Evolutionary conservation across 1,140 invertebrate species (phyloP).

Genomic region (Acromyrmex echinatior): DNA sequence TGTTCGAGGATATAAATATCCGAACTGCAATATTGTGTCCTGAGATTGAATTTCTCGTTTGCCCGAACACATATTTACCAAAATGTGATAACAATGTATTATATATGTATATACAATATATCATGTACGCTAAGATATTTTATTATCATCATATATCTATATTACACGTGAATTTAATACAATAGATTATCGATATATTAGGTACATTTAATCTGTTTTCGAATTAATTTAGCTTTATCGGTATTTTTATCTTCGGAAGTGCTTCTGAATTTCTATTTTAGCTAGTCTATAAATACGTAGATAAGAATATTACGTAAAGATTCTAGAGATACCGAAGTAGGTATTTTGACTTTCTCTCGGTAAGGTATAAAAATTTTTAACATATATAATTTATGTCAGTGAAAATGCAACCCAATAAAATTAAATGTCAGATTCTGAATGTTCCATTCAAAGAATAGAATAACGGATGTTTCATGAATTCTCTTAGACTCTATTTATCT

Average conservation of each 20-base stretch:
- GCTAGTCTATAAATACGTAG: conserved; percentile 12
- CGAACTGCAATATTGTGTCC: conserved; percentile 8
- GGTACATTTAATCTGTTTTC: conserved; percentile 43
- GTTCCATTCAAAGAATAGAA: not conserved
- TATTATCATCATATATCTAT: conserved; percentile 31
- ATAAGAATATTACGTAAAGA: conserved; percentile 10
- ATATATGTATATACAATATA: conserved; percentile 6
- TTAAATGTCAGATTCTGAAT: not conserved
- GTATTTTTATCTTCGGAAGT: conserved; percentile 36
- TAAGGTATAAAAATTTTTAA: not conserved
- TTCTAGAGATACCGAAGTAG: not conserved
- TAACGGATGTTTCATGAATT: not conserved
- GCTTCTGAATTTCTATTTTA: conserved; percentile 23
- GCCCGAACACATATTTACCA: not conserved
- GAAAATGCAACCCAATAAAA: not conserved
- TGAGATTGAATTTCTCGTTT: conserved; percentile 47
- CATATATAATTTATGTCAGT: not conserved
- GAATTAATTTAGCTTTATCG: conserved; percentile 35
- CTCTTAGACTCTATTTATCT: not conserved
- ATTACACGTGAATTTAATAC: conserved; percentile 12
- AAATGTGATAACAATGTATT: conserved; percentile 39
- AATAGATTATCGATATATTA: conserved; percentile 38
- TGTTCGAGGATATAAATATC: conserved; percentile 33
- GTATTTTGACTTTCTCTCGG: not conserved
- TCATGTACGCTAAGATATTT: conserved; percentile 35